These are phyloP conservation scores for Camponotus fellah DNA, from an alignment of 2,888 invertebrate genomes.

Conservation along the genomic window DNA sequence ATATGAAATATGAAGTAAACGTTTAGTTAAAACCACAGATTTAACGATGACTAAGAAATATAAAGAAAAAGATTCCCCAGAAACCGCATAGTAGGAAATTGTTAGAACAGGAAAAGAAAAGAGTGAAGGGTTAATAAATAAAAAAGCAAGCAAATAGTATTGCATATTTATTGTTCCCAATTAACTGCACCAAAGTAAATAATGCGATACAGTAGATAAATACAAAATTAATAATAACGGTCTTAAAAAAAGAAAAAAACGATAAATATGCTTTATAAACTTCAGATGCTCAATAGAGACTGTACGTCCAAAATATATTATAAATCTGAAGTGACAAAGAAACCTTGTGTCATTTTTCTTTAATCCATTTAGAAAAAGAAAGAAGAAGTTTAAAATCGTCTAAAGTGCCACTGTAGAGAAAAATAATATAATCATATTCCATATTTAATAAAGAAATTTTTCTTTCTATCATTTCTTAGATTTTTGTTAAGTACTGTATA, in stretches of 20 bases:
- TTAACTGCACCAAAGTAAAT: slow-evolving; percentile 76
- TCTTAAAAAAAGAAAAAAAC: slow-evolving; percentile 63
- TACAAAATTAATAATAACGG: slow-evolving; percentile 70
- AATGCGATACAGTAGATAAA: slow-evolving; percentile 73
- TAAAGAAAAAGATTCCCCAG: slow-evolving; percentile 65
- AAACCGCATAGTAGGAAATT: slow-evolving; percentile 74
- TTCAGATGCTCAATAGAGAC: slow-evolving; percentile 49
- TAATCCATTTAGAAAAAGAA: slow-evolving; percentile 2
- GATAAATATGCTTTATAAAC: slow-evolving; percentile 67
- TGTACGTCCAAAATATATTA: slow-evolving; percentile 46
- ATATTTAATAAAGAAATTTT: slow-evolving; percentile 11
- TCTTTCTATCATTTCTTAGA: not conserved
- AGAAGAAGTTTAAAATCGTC: not conserved
- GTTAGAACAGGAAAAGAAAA: slow-evolving; percentile 78
- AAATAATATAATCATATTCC: not conserved
- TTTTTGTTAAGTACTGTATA: slow-evolving; percentile 26
- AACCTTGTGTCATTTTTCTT: slow-evolving; percentile 6
- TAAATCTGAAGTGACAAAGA: slow-evolving; percentile 68
- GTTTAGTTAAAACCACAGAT: slow-evolving; percentile 2
- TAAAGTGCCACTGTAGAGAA: not conserved
- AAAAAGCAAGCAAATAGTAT: slow-evolving; percentile 83
- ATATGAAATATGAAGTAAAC: not conserved
- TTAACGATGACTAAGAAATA: slow-evolving; percentile 25
- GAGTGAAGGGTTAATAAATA: slow-evolving; percentile 82
- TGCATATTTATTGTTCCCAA: slow-evolving; percentile 82